Base-by-base conservation (phyloP, 2,113 vertebrate genomes). In the Pygathrix nemaeus region DNA sequence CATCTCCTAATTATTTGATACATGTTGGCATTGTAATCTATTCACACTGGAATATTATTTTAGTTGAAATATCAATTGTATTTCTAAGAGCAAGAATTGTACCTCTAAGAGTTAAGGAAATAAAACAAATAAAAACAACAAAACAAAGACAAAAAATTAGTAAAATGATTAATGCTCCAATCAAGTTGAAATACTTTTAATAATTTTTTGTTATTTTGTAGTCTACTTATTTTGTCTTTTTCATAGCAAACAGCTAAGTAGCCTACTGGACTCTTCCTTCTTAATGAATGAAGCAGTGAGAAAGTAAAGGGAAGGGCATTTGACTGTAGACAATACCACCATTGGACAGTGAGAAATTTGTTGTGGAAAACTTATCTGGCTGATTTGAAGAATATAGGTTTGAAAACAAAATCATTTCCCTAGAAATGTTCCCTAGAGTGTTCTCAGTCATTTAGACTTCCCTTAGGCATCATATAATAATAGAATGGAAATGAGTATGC, bases 121-220 rank as follows among this genome's bases (percentile, higher is more conserved):
- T 72, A 79, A 87, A 88, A 79, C 6, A 82, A 95, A 76, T 3
- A 78, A 79, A 48, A 27, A 9, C 16, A 13, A 35, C 14, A 30
- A 30, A 27, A 48, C 52, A 32, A 48, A 75, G 68, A 30, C 57
- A 84, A 55, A 35, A 10, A 38, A 72, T 92, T 30, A 95, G 95
- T 78, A 61, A 75, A 76, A 59, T 76, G 68, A 8, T 78, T 40
- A 96, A 96, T 59, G 83, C 1, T 80, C 18, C 50, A 43, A 50
- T 0, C 30, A 38, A 97, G 66, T 59, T 48, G 87, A 94, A 96
- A 89, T 32, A 32, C 3, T 68, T 95, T 82, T 94, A 88, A 61
- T 93, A 11, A 76, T 92, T 64, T 94, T 96, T 98, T 78, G 35
- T 78, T 80, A 93, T 88, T 86, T 96, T 38, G 9, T 78, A 40